These are phyloP conservation scores for Embiotoca jacksoni DNA, from an alignment of 2,113 vertebrate species.

Conservation along the genomic window DNA sequence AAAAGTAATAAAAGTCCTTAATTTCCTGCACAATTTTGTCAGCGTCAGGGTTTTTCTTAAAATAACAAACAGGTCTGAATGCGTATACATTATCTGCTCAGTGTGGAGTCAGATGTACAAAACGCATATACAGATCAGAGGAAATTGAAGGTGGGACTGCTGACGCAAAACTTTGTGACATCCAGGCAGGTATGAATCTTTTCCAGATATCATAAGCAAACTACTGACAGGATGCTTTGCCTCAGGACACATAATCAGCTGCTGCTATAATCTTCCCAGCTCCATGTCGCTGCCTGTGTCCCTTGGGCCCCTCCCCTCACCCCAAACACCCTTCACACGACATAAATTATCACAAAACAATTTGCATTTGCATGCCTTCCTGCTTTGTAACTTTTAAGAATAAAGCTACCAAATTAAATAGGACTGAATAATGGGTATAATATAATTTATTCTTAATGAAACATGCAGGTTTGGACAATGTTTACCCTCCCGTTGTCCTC, in stretches of 20 bases:
- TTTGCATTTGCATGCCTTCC: too few relatives aligned
- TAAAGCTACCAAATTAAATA: too few relatives aligned
- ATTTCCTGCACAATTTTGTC: constrained; percentile 30
- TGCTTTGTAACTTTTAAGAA: too few relatives aligned
- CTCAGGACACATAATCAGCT: constrained; percentile 20
- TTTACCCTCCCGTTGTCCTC: too few relatives aligned
- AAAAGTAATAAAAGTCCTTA: not conserved
- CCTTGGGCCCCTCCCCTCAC: too few relatives aligned
- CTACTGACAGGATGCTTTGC: constrained; percentile 24
- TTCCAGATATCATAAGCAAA: constrained; percentile 8
- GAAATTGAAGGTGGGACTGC: constrained; percentile 43
- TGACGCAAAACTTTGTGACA: constrained; percentile 23
- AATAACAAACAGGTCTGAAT: not conserved
- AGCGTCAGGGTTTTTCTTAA: not conserved
- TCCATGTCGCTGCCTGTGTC: not conserved
- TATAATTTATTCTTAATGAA: too few relatives aligned
- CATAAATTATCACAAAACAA: too few relatives aligned
- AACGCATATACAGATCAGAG: constrained; percentile 28
- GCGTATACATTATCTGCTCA: constrained; percentile 18
- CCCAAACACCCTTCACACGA: too few relatives aligned
- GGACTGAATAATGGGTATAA: too few relatives aligned
- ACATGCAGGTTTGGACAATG: too few relatives aligned
- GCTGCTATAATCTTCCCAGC: not conserved
- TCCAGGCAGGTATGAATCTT: constrained; percentile 12
- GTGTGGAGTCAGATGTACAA: constrained; percentile 12